A percentile compares a stretch with the other conserved stretches of the same genome.
Conservation (phyloP, 2,888 invertebrate genomes). For the Lasioglossum malachurum region DNA sequence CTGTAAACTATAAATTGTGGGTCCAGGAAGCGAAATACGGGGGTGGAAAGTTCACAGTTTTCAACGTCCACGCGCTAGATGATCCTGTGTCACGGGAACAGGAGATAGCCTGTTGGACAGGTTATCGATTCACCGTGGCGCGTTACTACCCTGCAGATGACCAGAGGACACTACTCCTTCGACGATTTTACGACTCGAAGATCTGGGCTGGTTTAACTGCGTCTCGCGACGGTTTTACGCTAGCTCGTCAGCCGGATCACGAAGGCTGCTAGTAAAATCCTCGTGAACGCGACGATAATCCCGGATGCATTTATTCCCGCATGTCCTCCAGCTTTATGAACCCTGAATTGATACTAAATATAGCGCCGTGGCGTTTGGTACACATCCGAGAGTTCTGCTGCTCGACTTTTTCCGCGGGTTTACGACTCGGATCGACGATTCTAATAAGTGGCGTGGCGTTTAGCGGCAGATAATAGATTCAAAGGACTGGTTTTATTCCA, state of each 20-base stretch:
- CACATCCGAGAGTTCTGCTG: neutral
- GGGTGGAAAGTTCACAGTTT: neutral
- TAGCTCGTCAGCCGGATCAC: constrained; percentile 4
- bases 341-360: constrained; percentile 20
- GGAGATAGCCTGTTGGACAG: neutral
- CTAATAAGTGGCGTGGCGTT: neutral
- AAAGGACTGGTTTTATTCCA: neutral
- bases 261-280: constrained; percentile 18
- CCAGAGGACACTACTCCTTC: constrained; percentile 6
- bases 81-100: neutral
- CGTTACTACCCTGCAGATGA: constrained; percentile 19
- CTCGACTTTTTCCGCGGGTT: neutral
- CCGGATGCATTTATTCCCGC: constrained; percentile 20
- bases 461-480: neutral
- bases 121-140: neutral
- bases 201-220: constrained; percentile 28
- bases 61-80: neutral
- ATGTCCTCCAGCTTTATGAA: constrained; percentile 11
- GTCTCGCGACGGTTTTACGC: constrained; percentile 6
- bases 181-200: constrained; percentile 28
- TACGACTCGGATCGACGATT: neutral
- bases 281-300: constrained; percentile 38
- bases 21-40: neutral
- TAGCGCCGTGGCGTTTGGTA: neutral
- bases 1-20: constrained; percentile 3